Evolutionary conservation across 2,888 invertebrate genomes (phyloP), one percentile per base, ranked within the genome.

Genomic region (Harpalus rufipes): DNA sequence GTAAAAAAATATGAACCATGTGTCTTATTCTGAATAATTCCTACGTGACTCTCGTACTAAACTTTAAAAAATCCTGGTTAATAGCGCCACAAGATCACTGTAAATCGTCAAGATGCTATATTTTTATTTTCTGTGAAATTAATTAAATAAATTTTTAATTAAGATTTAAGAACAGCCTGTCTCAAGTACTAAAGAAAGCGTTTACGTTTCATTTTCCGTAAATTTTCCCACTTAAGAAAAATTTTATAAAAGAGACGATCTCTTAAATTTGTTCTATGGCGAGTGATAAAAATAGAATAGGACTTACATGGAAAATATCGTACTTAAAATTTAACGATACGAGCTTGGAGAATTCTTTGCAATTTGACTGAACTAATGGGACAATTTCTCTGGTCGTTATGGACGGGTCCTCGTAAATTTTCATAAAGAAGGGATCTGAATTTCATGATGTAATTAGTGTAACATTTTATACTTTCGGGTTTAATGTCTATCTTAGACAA

Each of bases 121-220:
- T 51, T 12, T 51, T 51, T 51, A 51, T 51, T 51, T 6, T 51
- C 12, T 51, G 44, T 63, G 32, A 68, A 68, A 63, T 63, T 63
- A 63, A 63, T 63, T 21, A 63, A 63, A 63, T 25, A 63, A 63
- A 68, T 14, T 39, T 68, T 39, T 68, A 68, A 68, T 68, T 39
- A 68, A 68, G 68, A 68, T n/a, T 68, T 41, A 68, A 39, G n/a
- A 61, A 61, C 18, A 25, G 8, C n/a, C 14, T 68, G 68, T 7
- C 68, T 39, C 68, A n/a, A 68, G 39, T 32, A 39, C 32, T 32
- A 14, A 39, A 68, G 39, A 39, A 16, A 39, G 39, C 41, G 68
- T 41, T 32, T 41, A 39, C 39, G 39, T 68, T 68, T 68, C 68
- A 68, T 39, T 68, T 68, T 68, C 32, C n/a, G 8, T 68, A 32